A percentile compares a stretch with the other conserved stretches of the same genome.
These are phyloP conservation scores for Melanostoma scalare DNA, from an alignment of 2,888 invertebrate species.

Conservation along the genomic window DNA sequence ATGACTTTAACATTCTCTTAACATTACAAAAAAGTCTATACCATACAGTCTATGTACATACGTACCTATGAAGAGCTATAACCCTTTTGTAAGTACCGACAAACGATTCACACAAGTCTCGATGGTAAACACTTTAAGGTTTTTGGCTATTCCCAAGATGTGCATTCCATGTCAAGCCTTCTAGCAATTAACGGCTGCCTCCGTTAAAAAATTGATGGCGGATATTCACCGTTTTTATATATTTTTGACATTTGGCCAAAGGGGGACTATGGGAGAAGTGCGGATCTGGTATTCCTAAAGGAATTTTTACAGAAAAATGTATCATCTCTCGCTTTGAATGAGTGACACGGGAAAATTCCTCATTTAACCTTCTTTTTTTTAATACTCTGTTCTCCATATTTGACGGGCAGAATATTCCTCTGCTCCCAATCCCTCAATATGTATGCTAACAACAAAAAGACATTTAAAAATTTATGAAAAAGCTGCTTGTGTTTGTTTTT, in stretches of 20 bases:
- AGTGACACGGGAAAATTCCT: constrained; percentile 22
- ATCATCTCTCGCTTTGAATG: constrained; percentile 23
- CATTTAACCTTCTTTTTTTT: constrained; percentile 43
- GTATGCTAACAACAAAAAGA: constrained; percentile 54
- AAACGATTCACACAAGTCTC: constrained; percentile 46
- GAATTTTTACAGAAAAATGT: constrained; percentile 43
- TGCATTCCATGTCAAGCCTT: constrained; percentile 46
- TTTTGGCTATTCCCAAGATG: constrained; percentile 59
- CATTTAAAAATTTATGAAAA: constrained; percentile 72
- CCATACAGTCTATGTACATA: too few species aligned
- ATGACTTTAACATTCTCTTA: constrained; percentile 11
- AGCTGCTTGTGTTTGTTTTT: constrained; percentile 66
- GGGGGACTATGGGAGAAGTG: neutral
- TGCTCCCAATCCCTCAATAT: constrained; percentile 38
- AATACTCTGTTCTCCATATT: constrained; percentile 1
- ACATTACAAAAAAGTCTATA: too few species aligned
- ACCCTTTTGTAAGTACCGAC: constrained; percentile 26
- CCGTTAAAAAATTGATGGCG: constrained; percentile 50
- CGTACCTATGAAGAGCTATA: neutral
- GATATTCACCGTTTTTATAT: constrained; percentile 54
- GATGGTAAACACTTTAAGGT: constrained; percentile 49
- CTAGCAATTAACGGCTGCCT: constrained; percentile 61
- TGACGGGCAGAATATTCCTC: constrained; percentile 25
- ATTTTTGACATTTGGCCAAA: constrained; percentile 40
- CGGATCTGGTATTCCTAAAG: constrained; percentile 45